Conservation (phyloP, 2,113 vertebrate species). For the Myotis yumanensis region DNA sequence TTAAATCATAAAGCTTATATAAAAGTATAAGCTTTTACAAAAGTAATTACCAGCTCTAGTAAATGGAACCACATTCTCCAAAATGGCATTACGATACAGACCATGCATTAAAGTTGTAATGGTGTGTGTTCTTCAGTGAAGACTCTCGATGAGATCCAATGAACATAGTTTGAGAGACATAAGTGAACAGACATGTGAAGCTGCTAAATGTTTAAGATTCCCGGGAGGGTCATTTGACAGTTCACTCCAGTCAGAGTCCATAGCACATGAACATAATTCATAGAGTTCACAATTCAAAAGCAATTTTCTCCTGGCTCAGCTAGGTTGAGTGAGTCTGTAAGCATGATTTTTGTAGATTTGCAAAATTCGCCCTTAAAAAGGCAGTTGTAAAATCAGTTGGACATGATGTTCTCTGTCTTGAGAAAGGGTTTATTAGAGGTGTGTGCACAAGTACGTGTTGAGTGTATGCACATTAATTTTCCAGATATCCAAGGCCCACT, state of each 20-base stretch:
- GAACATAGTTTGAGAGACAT: conserved; percentile 13
- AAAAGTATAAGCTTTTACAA: neutral
- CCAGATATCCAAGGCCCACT: conserved; percentile 32
- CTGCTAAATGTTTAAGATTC: neutral
- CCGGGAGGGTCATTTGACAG: neutral
- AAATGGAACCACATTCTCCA: neutral
- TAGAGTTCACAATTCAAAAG: neutral
- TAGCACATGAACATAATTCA: conserved; percentile 20
- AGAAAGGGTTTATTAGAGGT: conserved; percentile 19
- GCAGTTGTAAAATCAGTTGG: neutral
- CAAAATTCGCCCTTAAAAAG: conserved; percentile 27
- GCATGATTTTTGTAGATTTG: neutral
- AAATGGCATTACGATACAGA: neutral
- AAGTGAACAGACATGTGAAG: neutral
- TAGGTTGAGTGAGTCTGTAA: neutral
- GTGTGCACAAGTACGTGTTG: conserved; percentile 18
- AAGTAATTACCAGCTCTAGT: neutral
- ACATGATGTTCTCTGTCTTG: conserved; percentile 46
- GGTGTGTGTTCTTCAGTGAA: neutral
- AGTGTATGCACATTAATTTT: conserved; percentile 50
- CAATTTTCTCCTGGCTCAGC: neutral
- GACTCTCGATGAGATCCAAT: neutral
- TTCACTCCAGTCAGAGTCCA: neutral
- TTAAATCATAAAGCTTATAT: neutral
- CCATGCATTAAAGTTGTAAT: neutral